phyloP scores from a whole-genome alignment of 2,888 invertebrate genomes.

The Metalampra italica region DNA sequence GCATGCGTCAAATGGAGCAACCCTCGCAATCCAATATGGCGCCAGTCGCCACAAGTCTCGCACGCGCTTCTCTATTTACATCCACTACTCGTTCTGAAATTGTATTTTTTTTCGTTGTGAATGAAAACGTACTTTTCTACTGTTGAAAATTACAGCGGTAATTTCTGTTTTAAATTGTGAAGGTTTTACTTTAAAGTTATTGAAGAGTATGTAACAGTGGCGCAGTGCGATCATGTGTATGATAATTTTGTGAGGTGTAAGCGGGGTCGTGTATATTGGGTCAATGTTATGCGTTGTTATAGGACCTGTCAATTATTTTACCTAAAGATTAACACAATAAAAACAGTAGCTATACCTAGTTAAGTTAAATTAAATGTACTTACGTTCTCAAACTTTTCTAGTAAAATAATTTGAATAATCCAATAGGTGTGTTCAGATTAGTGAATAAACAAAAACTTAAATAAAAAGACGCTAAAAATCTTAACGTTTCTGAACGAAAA shows the following conservation, averaged over 20 bases:
- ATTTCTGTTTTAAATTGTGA: background rate
- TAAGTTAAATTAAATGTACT: no score
- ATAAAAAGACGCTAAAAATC: background rate
- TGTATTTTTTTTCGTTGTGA: slow-evolving; percentile 16
- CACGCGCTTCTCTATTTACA: slow-evolving; percentile 66
- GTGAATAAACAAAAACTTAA: background rate
- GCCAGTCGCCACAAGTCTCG: slow-evolving; percentile 62
- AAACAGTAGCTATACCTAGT: background rate
- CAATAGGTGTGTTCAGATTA: background rate
- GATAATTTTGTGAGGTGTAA: slow-evolving; percentile 31
- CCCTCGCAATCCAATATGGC: slow-evolving; percentile 73
- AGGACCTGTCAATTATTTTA: slow-evolving; percentile 9
- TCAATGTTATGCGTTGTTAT: slow-evolving; percentile 33
- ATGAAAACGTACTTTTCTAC: slow-evolving; percentile 14
- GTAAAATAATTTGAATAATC: no score
- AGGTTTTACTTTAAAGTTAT: background rate
- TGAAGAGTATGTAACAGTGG: slow-evolving; percentile 17
- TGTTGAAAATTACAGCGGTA: background rate
- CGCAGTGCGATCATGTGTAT: slow-evolving; percentile 59
- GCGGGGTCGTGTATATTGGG: slow-evolving; percentile 30
- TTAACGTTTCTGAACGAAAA: background rate
- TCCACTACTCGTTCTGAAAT: slow-evolving; percentile 19
- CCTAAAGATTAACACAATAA: background rate
- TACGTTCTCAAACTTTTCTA: background rate
- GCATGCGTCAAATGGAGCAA: slow-evolving; percentile 58